Evolutionary conservation across 2,888 invertebrate species (phyloP).

Genomic region (Eupeodes luniger): DNA sequence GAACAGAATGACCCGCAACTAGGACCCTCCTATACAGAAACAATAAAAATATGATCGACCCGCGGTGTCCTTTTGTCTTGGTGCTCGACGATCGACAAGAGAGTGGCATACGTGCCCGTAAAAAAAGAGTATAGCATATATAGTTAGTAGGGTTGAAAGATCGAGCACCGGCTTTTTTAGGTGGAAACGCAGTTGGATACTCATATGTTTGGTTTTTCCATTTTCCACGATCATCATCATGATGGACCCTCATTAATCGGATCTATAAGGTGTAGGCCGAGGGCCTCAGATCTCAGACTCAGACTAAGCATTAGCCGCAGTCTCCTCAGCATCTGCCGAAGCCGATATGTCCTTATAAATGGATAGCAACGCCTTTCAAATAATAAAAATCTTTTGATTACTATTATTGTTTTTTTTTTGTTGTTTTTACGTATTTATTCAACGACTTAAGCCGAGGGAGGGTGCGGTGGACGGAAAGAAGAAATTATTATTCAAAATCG

Average conservation of each 20-base stretch:
- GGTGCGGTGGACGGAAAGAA: neutral
- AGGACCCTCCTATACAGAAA: constrained; percentile 56
- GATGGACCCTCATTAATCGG: constrained; percentile 72
- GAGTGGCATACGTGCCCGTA: constrained; percentile 45
- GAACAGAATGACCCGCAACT: constrained; percentile 56
- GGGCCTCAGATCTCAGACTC: constrained; percentile 2
- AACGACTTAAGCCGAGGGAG: neutral
- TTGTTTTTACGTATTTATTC: neutral
- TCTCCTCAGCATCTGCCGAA: constrained; percentile 63
- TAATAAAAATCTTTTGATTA: constrained; percentile 38
- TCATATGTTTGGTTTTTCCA: constrained; percentile 67
- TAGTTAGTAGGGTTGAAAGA: constrained; percentile 69
- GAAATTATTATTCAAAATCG: constrained; percentile 51
- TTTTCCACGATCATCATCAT: constrained; percentile 64
- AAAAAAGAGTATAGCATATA: neutral
- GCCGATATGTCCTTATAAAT: constrained; percentile 65
- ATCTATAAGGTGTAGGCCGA: constrained; percentile 57
- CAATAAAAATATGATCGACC: constrained; percentile 72
- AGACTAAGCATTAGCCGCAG: no score
- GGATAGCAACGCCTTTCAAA: constrained; percentile 60
- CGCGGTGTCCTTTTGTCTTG: constrained; percentile 75
- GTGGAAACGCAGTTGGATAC: constrained; percentile 74
- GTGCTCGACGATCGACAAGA: constrained; percentile 30
- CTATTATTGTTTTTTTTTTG: constrained; percentile 16
- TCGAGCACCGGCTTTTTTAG: constrained; percentile 71